Conservation (phyloP, 2,888 invertebrate genomes). For the Xanthia icteritia region DNA sequence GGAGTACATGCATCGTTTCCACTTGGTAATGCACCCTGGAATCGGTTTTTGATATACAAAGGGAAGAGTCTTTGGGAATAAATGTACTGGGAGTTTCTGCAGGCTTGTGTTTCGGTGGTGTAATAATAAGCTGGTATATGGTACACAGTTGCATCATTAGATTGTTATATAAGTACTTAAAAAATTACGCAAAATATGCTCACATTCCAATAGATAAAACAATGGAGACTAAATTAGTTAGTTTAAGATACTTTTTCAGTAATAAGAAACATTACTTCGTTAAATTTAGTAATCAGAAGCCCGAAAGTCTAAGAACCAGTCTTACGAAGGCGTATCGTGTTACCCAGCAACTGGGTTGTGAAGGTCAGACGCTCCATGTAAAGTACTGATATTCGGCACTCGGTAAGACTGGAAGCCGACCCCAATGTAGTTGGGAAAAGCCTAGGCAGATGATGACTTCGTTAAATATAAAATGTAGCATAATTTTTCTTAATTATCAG, state of each 20-base stretch:
- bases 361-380: too few relatives aligned
- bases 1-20: constrained; percentile 47
- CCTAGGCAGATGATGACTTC: background rate
- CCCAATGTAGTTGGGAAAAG: too few relatives aligned
- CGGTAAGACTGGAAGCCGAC: too few relatives aligned
- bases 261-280: background rate
- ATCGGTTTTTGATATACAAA: constrained; percentile 60
- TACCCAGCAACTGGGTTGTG: too few relatives aligned
- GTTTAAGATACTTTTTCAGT: background rate
- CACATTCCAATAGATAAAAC: too few relatives aligned
- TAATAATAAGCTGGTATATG: background rate
- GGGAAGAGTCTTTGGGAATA: constrained; percentile 21
- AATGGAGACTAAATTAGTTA: background rate
- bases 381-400: too few relatives aligned
- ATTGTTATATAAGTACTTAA: background rate
- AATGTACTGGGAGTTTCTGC: background rate
- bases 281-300: background rate
- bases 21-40: constrained; percentile 41
- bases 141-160: background rate
- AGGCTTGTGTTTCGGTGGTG: background rate
- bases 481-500: constrained; percentile 43
- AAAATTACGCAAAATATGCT: background rate
- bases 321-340: too few relatives aligned
- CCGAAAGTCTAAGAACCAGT: too few relatives aligned
- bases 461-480: background rate